These are phyloP conservation scores for Platycheirus albimanus DNA, from an alignment of 2,888 invertebrate genomes.

Conservation along the genomic window DNA sequence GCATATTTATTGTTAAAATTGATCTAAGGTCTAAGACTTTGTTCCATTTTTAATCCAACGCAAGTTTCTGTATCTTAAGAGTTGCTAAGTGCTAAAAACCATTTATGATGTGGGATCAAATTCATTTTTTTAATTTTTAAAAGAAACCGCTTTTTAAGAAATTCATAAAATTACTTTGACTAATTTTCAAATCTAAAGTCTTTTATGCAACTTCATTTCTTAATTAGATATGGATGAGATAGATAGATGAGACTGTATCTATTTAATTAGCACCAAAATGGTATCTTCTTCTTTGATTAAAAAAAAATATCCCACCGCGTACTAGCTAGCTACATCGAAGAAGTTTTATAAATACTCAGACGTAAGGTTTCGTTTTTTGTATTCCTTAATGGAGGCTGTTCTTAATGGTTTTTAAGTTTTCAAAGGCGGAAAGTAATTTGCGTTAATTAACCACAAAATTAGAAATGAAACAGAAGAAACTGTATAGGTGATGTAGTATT, in stretches of 20 bases:
- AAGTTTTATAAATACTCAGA: neutral
- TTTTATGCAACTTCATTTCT: neutral
- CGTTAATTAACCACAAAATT: neutral
- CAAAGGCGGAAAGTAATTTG: neutral
- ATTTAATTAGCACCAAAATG: slow-evolving; percentile 6
- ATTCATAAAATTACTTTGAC: neutral
- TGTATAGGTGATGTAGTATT: neutral
- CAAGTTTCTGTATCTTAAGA: neutral
- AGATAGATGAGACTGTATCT: neutral
- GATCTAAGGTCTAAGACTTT: no score
- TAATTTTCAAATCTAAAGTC: neutral
- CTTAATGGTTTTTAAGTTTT: neutral
- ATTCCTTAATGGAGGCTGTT: neutral
- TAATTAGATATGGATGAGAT: slow-evolving; percentile 15
- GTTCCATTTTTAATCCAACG: neutral
- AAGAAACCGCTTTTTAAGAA: neutral
- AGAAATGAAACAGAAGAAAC: neutral
- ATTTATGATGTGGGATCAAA: neutral
- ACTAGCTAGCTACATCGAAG: neutral
- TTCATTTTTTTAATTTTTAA: neutral
- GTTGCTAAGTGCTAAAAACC: neutral
- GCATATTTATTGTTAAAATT: no score
- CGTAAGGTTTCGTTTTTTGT: neutral
- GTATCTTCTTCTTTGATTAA: neutral
- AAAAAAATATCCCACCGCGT: neutral